Evolutionary conservation across 2,113 vertebrate genomes (phyloP).

Genomic region (Nettapus auritus): DNA sequence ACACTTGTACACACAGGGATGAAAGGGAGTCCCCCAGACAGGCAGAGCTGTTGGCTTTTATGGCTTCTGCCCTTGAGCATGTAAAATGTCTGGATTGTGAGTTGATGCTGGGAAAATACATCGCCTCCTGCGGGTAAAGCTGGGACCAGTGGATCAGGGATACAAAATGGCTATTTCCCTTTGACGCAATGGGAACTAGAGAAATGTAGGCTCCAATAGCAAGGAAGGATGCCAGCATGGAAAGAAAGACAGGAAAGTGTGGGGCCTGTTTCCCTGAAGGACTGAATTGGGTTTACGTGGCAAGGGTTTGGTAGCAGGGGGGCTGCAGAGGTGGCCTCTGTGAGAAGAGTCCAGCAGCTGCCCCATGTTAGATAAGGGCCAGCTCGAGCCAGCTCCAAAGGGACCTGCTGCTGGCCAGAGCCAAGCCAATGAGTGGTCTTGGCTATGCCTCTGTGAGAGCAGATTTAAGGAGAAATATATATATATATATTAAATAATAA

Average conservation of each 20-base stretch:
- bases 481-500: too few relatives aligned
- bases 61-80: not conserved
- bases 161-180: rapidly evolving
- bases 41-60: not conserved
- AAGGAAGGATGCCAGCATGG: not conserved
- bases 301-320: too few relatives aligned
- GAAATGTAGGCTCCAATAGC: not conserved
- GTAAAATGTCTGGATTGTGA: rapidly evolving
- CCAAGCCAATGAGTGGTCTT: too few relatives aligned
- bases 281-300: too few relatives aligned
- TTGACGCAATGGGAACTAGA: rapidly evolving
- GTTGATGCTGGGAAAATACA: rapidly evolving
- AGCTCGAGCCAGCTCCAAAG: too few relatives aligned
- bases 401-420: too few relatives aligned
- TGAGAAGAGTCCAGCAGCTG: too few relatives aligned
- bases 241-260: not conserved
- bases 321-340: too few relatives aligned
- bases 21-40: not conserved
- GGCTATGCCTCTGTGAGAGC: too few relatives aligned
- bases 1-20: rapidly evolving
- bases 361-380: too few relatives aligned
- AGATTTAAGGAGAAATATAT: too few relatives aligned
- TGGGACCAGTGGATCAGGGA: not conserved
- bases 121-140: not conserved
- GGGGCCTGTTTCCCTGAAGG: not conserved